These are phyloP conservation scores for Lonchura striata DNA, from an alignment of 2,113 vertebrate genomes.

Conservation along the genomic window DNA sequence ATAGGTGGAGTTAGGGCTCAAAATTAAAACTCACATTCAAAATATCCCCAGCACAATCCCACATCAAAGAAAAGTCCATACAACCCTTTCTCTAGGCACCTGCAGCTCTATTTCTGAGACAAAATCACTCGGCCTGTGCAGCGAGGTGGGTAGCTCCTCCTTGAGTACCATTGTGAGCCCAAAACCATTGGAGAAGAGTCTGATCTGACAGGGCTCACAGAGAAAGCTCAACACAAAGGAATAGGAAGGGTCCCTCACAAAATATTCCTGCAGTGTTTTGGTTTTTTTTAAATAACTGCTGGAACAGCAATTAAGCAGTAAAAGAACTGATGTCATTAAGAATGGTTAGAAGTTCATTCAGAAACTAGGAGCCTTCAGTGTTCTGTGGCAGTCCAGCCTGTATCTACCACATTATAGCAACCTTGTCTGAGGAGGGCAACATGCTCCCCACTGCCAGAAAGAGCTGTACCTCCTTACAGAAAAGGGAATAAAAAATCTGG, in stretches of 20 bases:
- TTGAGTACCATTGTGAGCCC: not conserved
- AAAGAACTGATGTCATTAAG: not conserved
- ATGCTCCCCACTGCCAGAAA: not conserved
- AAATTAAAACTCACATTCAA: not conserved
- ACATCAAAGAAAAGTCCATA: not conserved
- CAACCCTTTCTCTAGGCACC: not conserved
- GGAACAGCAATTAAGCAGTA: not conserved
- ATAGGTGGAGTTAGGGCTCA: rapidly evolving
- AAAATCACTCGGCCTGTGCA: not conserved
- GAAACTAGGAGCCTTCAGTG: not conserved
- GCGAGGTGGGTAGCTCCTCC: not conserved
- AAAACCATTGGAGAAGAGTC: not conserved
- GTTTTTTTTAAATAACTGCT: not conserved
- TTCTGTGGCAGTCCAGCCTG: not conserved
- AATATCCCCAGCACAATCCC: not conserved
- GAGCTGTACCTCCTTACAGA: not conserved
- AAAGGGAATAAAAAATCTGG: not conserved
- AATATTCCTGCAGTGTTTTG: not conserved
- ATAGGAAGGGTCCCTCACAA: not conserved
- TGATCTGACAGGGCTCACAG: not conserved
- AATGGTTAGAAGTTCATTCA: not conserved
- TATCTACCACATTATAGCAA: not conserved
- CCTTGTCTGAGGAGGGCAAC: rapidly evolving
- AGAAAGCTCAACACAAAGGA: not conserved
- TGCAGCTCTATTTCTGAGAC: not conserved